These are phyloP conservation scores for Xiphophorus couchianus DNA, from an alignment of 2,113 vertebrate genomes.

Conservation along the genomic window DNA sequence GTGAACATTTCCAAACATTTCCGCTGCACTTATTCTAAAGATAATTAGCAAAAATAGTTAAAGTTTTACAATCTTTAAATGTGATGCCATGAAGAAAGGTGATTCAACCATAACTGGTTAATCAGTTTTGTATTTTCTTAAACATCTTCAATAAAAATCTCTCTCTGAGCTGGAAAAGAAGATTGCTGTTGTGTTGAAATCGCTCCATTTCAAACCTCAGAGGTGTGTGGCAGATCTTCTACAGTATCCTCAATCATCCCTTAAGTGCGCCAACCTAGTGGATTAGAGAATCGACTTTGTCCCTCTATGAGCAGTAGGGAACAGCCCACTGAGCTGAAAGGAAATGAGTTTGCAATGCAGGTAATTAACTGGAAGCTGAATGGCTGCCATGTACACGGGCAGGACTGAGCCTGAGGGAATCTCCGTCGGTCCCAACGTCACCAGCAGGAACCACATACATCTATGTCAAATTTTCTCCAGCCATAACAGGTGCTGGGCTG, in stretches of 20 bases:
- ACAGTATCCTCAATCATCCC: conserved; percentile 54
- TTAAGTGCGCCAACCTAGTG: conserved; percentile 55
- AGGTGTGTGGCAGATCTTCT: conserved; percentile 64
- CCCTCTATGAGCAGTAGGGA: conserved; percentile 46
- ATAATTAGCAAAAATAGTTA: too few species aligned
- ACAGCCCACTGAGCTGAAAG: conserved; percentile 64
- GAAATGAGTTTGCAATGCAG: conserved; percentile 68
- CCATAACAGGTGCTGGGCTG: conserved; percentile 16
- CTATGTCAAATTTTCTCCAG: conserved; percentile 29
- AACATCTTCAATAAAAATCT: not conserved
- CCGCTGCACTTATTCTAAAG: too few species aligned
- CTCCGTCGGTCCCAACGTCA: conserved; percentile 56
- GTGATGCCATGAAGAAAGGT: too few species aligned
- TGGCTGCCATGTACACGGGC: conserved; percentile 52
- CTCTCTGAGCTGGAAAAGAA: conserved; percentile 42
- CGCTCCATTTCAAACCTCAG: conserved; percentile 51
- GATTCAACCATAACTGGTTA: too few species aligned
- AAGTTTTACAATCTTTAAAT: too few species aligned
- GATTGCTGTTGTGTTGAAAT: conserved; percentile 22
- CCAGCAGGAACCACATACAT: conserved; percentile 53
- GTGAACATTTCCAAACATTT: too few species aligned
- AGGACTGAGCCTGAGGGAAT: conserved; percentile 52
- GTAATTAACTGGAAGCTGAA: conserved; percentile 75
- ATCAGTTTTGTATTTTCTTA: too few species aligned
- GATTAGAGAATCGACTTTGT: conserved; percentile 58